Evolutionary conservation across 1,140 invertebrate species (phyloP).

Genomic region (Platyscapa corneri): DNA sequence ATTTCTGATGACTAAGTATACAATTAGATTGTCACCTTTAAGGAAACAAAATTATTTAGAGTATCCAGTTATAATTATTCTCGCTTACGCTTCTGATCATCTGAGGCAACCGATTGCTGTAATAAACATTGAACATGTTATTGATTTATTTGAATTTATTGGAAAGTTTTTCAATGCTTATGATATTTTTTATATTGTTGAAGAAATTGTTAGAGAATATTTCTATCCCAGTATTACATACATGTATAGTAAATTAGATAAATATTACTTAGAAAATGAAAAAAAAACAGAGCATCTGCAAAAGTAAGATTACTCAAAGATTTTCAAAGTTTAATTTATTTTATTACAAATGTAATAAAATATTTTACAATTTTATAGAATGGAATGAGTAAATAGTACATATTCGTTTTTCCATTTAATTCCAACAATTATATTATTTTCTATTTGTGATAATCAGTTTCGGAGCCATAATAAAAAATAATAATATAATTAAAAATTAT

Average conservation of each 20-base stretch:
- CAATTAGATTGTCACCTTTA: conserved; percentile 25
- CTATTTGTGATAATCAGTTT: not conserved
- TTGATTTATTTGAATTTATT: conserved; percentile 63
- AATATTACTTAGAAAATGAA: conserved; percentile 69
- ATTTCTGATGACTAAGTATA: conserved; percentile 61
- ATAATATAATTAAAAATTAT: not conserved
- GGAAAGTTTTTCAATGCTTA: conserved; percentile 65
- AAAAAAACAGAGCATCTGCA: conserved; percentile 68
- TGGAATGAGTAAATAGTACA: not conserved
- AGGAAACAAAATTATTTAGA: not conserved
- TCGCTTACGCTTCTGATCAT: conserved; percentile 62
- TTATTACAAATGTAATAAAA: not conserved
- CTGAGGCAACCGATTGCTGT: conserved; percentile 69
- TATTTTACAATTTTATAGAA: not conserved
- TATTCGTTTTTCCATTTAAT: not conserved
- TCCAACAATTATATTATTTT: not conserved
- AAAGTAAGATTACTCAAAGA: conserved; percentile 59
- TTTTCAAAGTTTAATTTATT: not conserved
- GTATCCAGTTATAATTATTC: conserved; percentile 59
- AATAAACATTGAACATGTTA: conserved; percentile 65
- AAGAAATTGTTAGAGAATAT: conserved; percentile 58
- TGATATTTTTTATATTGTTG: conserved; percentile 63
- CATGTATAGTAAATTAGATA: conserved; percentile 69
- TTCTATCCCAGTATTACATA: conserved; percentile 66
- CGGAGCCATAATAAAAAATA: not conserved